A percentile compares a stretch with the other conserved stretches of the same genome.
phyloP scores from a whole-genome alignment of 1,140 invertebrate species.

The Hycleus phaleratus region DNA sequence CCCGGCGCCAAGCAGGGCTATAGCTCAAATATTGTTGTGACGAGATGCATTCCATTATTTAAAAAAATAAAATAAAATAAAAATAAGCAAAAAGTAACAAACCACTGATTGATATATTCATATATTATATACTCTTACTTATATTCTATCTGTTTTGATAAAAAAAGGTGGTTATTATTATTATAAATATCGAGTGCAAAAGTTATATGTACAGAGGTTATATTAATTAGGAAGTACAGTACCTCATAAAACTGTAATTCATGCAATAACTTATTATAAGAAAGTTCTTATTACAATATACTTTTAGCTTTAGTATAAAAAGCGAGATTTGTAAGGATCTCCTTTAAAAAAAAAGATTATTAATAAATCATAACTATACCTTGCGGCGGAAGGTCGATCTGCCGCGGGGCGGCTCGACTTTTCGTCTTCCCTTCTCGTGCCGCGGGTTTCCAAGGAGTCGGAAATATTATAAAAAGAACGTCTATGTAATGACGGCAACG shows the following conservation, averaged over 20 bases:
- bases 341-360: slow-evolving; percentile 1
- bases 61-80: slow-evolving; percentile 11
- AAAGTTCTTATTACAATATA: slow-evolving; percentile 43
- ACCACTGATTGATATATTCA: slow-evolving; percentile 38
- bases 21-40: slow-evolving; percentile 45
- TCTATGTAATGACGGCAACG: slow-evolving; percentile 5
- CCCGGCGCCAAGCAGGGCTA: slow-evolving; percentile 31
- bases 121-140: slow-evolving; percentile 40
- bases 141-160: slow-evolving; percentile 44
- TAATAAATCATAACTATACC: slow-evolving; percentile 7
- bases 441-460: slow-evolving; percentile 10
- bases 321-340: slow-evolving; percentile 38
- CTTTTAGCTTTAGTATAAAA: slow-evolving; percentile 42
- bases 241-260: slow-evolving; percentile 44
- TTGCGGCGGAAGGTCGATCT: slow-evolving; percentile 20
- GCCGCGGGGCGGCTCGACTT: slow-evolving; percentile 17
- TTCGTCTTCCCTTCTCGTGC: slow-evolving; percentile 20
- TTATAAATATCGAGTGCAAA: slow-evolving; percentile 39
- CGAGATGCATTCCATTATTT: slow-evolving; percentile 43
- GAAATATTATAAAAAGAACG: neutral
- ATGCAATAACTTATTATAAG: slow-evolving; percentile 45
- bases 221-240: slow-evolving; percentile 43
- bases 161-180: slow-evolving; percentile 42
- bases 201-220: slow-evolving; percentile 44
- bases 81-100: slow-evolving; percentile 18